Conservation (phyloP, 2,113 vertebrate genomes). For the Carassius gibelio region DNA sequence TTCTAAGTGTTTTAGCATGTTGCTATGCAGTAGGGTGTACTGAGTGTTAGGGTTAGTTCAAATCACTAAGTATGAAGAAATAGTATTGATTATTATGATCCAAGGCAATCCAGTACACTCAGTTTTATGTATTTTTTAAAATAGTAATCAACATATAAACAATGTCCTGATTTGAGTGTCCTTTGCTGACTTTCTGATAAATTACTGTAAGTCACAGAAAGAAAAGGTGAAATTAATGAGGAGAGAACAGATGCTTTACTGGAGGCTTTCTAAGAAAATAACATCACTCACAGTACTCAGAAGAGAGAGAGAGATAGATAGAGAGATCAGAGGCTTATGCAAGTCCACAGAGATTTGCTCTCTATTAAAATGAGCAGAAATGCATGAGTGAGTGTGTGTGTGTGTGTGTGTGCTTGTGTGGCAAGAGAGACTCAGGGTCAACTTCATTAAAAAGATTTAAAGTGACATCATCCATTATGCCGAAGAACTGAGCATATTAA, state of each 20-base stretch:
- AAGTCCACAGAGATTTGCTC: constrained; percentile 8
- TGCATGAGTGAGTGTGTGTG: neutral
- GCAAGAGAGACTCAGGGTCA: neutral
- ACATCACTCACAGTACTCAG: constrained; percentile 8
- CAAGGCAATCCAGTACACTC: neutral
- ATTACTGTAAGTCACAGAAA: neutral
- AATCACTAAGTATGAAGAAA: neutral
- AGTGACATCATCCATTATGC: constrained; percentile 13
- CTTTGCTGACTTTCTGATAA: too few species aligned
- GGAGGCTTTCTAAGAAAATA: constrained; percentile 35
- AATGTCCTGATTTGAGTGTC: neutral
- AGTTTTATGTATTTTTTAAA: neutral
- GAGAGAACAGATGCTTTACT: constrained; percentile 19
- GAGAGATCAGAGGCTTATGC: constrained; percentile 10
- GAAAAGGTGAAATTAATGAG: constrained; percentile 5
- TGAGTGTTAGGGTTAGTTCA: neutral
- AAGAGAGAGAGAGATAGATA: neutral
- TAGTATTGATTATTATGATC: neutral
- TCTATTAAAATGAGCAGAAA: constrained; percentile 21
- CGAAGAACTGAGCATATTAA: neutral
- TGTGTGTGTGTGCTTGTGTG: neutral
- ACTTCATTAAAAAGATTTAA: constrained; percentile 21
- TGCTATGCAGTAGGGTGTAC: neutral
- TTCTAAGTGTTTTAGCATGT: neutral
- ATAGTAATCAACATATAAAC: neutral